Evolutionary conservation across 2,888 invertebrate species (phyloP).

Genomic region (Rotaria magnacalcarata): DNA sequence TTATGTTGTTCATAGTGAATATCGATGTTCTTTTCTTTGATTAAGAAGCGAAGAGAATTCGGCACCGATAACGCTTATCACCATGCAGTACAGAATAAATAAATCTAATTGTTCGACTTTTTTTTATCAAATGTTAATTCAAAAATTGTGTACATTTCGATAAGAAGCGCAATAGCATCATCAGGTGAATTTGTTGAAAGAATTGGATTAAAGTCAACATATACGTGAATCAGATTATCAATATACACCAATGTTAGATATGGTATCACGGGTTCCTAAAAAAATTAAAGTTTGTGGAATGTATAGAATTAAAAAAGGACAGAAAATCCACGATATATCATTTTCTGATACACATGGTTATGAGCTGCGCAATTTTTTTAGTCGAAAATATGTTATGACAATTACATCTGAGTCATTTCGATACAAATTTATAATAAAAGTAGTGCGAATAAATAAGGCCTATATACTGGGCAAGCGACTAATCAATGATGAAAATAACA

Average conservation of each 20-base stretch:
- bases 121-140: background rate
- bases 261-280: background rate
- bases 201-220: background rate
- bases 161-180: background rate
- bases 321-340: background rate
- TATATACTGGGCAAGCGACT: no score
- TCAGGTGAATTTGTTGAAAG: background rate
- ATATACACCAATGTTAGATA: background rate
- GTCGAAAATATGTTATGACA: background rate
- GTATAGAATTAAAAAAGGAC: background rate
- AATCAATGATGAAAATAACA: no score
- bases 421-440: no score
- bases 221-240: background rate
- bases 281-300: background rate
- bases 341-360: no score
- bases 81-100: background rate
- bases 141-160: background rate
- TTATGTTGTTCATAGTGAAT: no score
- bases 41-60: no score
- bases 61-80: background rate
- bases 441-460: no score
- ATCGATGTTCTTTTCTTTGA: no score
- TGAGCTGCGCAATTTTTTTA: background rate
- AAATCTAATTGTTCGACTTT: background rate
- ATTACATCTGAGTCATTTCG: no score